Base-by-base conservation (phyloP, 2,113 vertebrate species). In the Paradoxurus hermaphroditus region DNA sequence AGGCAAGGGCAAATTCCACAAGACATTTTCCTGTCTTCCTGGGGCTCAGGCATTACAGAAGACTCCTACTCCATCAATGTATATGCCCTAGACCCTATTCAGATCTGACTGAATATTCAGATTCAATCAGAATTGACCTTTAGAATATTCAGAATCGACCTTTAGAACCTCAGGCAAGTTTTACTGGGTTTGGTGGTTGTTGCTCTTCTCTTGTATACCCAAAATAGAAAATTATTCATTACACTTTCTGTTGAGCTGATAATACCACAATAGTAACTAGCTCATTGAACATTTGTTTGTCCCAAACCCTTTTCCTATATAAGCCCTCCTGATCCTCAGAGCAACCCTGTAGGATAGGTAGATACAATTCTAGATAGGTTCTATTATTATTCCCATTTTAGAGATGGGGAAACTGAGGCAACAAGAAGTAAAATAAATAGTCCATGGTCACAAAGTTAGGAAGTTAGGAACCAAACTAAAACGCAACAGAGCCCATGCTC, bases 261-360 rank as follows among this genome's bases (percentile, higher is more conserved):
- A 4, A 21, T 16, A 15, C 11, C 46, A 44, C 23, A 6, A 4
- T 13, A 19, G 16, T 59, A 36, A 88, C 56, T 36, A 10, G 51
- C 6, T 9, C n/a, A 49, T 0, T 27, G 10, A 62, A 27, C 18
- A 56, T 3, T 18, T 81, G 19, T 41, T 59, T 36, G 41, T 9
- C 72, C 29, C 15, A 49, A 88, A 14, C 8, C 25, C 44, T 56
- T 56, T 51, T 67, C 72, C 62, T 10, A 0, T 5, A 16, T 1
- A 41, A 63, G 75, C 3, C 4, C 4, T 36, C 53, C 56, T 41
- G 41, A 39, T n/a, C 25, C 14, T 75, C 62, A 85, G 41, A 85
- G 59, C 0, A 49, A 23, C 4, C 2, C 4, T 0, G 23, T 16
- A 41, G 25, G 75, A 3, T 8, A 34, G 29, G 21, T 11, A 46